Evolutionary conservation across 2,888 invertebrate genomes (phyloP).

Genomic region (Caenorhabditis sp.): DNA sequence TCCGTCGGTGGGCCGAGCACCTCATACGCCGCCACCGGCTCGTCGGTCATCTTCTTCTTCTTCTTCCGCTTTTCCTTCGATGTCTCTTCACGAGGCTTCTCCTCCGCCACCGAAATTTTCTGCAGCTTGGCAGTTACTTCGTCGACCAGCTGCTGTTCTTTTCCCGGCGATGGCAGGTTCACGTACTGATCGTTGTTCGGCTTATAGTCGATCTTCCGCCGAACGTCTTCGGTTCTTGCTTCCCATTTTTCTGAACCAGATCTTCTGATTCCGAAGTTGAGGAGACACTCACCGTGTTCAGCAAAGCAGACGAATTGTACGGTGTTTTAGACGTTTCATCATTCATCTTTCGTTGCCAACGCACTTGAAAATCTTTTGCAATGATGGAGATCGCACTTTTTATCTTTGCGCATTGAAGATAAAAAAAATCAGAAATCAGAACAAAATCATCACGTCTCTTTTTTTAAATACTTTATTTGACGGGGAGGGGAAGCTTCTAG

Average conservation of each 20-base stretch:
- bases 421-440: no score
- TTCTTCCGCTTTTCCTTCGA: constrained; percentile 21
- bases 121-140: background rate
- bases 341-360: constrained; percentile 7
- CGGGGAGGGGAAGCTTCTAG: no score
- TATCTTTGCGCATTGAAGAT: no score
- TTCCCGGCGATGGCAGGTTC: constrained; percentile 13
- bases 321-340: constrained; percentile 25
- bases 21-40: constrained; percentile 11
- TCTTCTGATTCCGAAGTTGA: background rate
- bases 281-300: constrained; percentile 18
- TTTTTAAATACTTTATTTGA: no score
- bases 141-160: background rate
- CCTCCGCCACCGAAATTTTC: background rate
- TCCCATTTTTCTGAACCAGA: constrained; percentile 12
- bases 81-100: background rate
- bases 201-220: constrained; percentile 1
- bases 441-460: no score
- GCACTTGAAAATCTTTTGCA: no score
- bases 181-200: constrained; percentile 18
- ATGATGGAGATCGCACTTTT: no score
- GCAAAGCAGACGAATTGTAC: no score
- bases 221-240: constrained; percentile 31
- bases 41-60: constrained; percentile 21
- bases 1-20: constrained; percentile 17